These are phyloP conservation scores for Flexamia atlantica DNA, from an alignment of 2,888 invertebrate genomes.

Conservation along the genomic window DNA sequence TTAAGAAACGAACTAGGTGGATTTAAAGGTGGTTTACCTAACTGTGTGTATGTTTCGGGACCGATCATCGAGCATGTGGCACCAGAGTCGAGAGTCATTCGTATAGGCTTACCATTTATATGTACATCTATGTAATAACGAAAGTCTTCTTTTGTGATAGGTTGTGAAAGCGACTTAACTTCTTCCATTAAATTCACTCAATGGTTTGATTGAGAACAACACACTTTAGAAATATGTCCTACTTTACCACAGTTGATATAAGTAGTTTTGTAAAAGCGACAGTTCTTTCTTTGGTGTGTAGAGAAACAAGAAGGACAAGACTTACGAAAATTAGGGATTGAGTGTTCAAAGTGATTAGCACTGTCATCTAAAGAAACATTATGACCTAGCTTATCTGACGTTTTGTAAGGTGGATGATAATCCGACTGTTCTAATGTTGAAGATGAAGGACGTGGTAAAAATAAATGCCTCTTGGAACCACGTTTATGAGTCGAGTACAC, in stretches of 20 bases:
- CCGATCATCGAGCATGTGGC: slow-evolving; percentile 39
- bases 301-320: background rate
- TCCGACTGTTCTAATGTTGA: too few species aligned
- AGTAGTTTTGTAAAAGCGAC: background rate
- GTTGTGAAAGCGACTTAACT: slow-evolving; percentile 3
- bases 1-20: too few species aligned
- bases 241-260: slow-evolving; percentile 12
- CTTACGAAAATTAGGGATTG: background rate
- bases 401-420: too few species aligned
- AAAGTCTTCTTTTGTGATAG: background rate
- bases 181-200: background rate
- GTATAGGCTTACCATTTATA: background rate
- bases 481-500: too few species aligned
- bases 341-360: background rate
- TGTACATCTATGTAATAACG: slow-evolving; percentile 10
- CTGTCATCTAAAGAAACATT: too few species aligned
- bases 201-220: slow-evolving; percentile 9
- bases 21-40: slow-evolving; percentile 4
- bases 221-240: slow-evolving; percentile 17
- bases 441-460: too few species aligned
- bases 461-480: too few species aligned
- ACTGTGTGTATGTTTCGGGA: background rate
- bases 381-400: too few species aligned
- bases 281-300: background rate
- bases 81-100: background rate